A percentile compares a stretch with the other conserved stretches of the same genome.
phyloP scores from a whole-genome alignment of 2,888 invertebrate species.

The Cynaeus angustus region DNA sequence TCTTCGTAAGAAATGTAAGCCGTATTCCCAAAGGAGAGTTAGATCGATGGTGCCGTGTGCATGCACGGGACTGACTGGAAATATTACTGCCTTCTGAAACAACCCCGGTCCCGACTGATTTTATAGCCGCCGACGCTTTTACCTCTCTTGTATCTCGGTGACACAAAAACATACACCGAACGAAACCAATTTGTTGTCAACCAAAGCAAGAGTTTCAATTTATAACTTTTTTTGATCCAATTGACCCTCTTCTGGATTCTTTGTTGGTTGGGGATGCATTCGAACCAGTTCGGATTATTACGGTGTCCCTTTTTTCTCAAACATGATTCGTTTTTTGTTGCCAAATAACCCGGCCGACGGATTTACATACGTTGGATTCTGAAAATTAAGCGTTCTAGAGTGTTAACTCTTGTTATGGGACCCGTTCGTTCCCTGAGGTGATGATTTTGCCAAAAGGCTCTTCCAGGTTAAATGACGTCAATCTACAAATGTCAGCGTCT shows the following conservation, averaged over 20 bases:
- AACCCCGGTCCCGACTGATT: constrained; percentile 50
- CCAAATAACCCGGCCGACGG: background rate
- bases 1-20: constrained; percentile 55
- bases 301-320: background rate
- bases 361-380: constrained; percentile 6
- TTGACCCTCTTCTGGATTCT: constrained; percentile 27
- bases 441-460: background rate
- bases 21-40: constrained; percentile 51
- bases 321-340: constrained; percentile 5
- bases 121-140: constrained; percentile 48
- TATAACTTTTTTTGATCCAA: constrained; percentile 41
- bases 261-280: background rate
- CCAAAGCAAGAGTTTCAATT: constrained; percentile 48
- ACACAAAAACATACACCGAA: constrained; percentile 46
- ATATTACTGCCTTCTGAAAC: constrained; percentile 50
- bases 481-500: background rate
- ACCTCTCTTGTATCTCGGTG: constrained; percentile 37
- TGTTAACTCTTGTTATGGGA: constrained; percentile 13
- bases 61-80: constrained; percentile 48
- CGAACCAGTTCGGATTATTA: background rate
- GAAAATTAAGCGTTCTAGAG: constrained; percentile 8
- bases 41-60: constrained; percentile 56
- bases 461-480: background rate
- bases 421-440: background rate
- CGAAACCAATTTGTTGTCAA: constrained; percentile 50